These are phyloP conservation scores for Sympetrum striolatum DNA, from an alignment of 2,888 invertebrate species.

Conservation along the genomic window DNA sequence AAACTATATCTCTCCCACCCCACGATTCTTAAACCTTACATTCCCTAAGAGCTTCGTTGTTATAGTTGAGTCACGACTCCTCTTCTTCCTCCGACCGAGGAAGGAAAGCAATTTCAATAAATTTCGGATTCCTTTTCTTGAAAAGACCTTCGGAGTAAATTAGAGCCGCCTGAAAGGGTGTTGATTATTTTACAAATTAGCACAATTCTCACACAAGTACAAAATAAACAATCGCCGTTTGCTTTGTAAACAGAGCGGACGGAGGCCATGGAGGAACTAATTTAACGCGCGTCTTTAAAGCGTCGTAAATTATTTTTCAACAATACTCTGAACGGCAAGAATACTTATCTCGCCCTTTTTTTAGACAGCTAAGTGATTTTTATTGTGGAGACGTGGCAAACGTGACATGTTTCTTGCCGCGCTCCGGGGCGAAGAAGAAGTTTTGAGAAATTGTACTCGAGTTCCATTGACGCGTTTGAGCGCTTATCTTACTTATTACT, in stretches of 20 bases:
- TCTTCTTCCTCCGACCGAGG: neutral
- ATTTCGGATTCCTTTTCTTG: slow-evolving; percentile 17
- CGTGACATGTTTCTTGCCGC: neutral
- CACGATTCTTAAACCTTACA: neutral
- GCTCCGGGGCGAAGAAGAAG: no score
- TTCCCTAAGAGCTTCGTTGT: slow-evolving; percentile 16
- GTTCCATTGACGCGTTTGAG: no score
- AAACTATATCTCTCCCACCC: slow-evolving; percentile 24
- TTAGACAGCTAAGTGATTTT: neutral
- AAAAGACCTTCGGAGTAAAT: neutral
- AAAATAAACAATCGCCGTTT: slow-evolving; percentile 21
- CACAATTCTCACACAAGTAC: slow-evolving; percentile 33
- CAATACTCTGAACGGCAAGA: neutral
- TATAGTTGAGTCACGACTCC: slow-evolving; percentile 34
- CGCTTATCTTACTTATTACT: no score
- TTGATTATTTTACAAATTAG: slow-evolving; percentile 41
- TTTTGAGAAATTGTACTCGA: no score
- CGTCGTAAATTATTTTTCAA: slow-evolving; percentile 13
- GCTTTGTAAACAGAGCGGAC: slow-evolving; percentile 16
- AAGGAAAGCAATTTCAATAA: slow-evolving; percentile 36
- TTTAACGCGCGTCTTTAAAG: slow-evolving; percentile 1
- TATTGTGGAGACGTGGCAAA: neutral
- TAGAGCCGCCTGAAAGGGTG: neutral
- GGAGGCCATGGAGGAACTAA: neutral
- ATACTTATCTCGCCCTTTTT: neutral